Evolutionary conservation across 2,797 vertebrate species (phyloP).

Genomic region (Acestrorhynchus altus): DNA sequence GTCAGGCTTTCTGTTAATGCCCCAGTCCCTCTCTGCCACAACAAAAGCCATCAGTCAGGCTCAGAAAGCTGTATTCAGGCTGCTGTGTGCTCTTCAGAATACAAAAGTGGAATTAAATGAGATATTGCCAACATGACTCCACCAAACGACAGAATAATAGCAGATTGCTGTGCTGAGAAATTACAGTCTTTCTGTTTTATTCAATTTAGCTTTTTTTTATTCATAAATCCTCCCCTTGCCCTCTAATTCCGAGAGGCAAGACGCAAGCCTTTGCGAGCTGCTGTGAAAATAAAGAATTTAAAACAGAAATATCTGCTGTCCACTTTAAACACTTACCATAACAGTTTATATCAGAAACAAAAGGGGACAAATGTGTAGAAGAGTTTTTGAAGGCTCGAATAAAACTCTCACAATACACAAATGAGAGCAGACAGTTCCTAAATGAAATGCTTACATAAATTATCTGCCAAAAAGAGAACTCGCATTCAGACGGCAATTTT

Average conservation of each 20-base stretch:
- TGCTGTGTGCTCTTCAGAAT: neutral
- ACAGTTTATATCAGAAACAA: neutral
- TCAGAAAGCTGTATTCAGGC: neutral
- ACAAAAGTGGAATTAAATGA: conserved; percentile 11
- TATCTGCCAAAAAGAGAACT: no score
- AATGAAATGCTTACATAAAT: neutral
- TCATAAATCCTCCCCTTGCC: neutral
- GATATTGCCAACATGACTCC: neutral
- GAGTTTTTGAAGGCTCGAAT: no score
- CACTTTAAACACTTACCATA: neutral
- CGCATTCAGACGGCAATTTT: no score
- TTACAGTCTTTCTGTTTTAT: neutral
- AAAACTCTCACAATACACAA: no score
- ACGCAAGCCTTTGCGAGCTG: neutral
- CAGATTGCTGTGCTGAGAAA: conserved; percentile 4
- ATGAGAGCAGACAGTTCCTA: no score
- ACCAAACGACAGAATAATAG: neutral
- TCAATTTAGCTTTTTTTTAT: neutral
- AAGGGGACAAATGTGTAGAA: no score
- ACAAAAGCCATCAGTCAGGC: conserved; percentile 11
- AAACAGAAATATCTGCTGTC: neutral
- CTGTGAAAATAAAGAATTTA: neutral
- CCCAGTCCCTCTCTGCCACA: neutral
- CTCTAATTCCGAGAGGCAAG: neutral
- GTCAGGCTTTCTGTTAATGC: conserved; percentile 16